Evolutionary conservation across 2,888 invertebrate species (phyloP), one percentile per base, ranked within the genome.

Genomic region (Eupithecia insigniata): DNA sequence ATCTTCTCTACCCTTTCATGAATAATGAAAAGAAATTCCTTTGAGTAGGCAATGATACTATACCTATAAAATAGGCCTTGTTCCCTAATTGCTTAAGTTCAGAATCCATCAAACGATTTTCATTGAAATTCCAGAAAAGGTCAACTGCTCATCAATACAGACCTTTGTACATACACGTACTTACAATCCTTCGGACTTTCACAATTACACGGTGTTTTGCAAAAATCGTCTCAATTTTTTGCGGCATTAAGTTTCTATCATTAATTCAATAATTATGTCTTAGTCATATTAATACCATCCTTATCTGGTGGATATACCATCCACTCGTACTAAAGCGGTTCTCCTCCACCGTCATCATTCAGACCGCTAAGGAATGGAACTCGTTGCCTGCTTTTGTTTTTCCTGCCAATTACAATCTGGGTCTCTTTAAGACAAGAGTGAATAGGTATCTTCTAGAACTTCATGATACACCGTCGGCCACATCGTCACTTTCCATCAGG

Each of bases 101-200:
- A 64, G 36, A 39, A 36, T 64, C 64, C 14, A 64, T 64, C 64
- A 6, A 60, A 60, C 30, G 30, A 62, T 10, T 61, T 60, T 34
- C n/a, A 46, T 46, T 34, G 22, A 60, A 66, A 32, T 68, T 51
- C 55, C 18, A 26, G 34, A 64, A 66, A 67, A 61, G 72, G 72
- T 66, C 72, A 69, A 51, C 10, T 32, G 64, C 36, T 66, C 55
- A 60, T 72, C 68, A 71, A 64, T 51, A 67, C 34, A 32, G 43
- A 60, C 30, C 28, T 65, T n/a, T n/a, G n/a, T n/a, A n/a, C 30
- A 30, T 51, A 36, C 55, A 26, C 3, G 12, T 51, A 51, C 22
- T 12, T 12, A 51, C n/a, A 55, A 26, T 14, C 51, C 12, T 55
- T 26, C 14, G 26, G 26, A 55, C 55, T 26, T 26, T 55, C 22